These are phyloP conservation scores for Microcebus lehilahytsara DNA, from an alignment of 2,113 vertebrate genomes.

Conservation along the genomic window DNA sequence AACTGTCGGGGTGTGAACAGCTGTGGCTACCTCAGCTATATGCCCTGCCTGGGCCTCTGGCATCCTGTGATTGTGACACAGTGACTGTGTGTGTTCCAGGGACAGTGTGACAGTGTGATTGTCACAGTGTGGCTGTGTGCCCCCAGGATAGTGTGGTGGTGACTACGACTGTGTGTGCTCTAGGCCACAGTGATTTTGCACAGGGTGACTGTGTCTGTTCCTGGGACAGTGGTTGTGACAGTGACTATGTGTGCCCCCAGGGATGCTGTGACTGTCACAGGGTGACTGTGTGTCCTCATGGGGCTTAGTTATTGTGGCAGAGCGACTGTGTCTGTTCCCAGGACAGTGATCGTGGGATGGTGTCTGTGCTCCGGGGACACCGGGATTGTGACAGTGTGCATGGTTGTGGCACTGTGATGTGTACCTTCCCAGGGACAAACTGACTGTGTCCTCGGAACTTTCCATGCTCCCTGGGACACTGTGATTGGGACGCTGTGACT, in stretches of 20 bases:
- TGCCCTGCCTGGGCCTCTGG: not conserved
- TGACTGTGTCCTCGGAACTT: not conserved
- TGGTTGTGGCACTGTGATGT: not conserved
- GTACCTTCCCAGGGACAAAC: not conserved
- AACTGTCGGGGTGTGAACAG: not conserved
- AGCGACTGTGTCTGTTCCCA: not conserved
- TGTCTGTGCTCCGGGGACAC: not conserved
- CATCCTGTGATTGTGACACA: not conserved
- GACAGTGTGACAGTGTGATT: not conserved
- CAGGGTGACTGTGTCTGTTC: not conserved
- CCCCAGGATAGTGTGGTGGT: not conserved
- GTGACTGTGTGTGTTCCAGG: not conserved
- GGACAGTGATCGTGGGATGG: not conserved
- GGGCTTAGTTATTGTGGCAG: not conserved
- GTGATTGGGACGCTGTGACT: not conserved
- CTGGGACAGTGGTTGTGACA: not conserved
- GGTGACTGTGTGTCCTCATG: too few relatives aligned
- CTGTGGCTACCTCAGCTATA: not conserved
- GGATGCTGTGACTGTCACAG: not conserved
- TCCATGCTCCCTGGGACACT: not conserved
- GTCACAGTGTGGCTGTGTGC: not conserved
- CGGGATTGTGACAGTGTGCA: not conserved
- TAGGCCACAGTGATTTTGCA: not conserved
- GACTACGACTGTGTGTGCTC: not conserved
- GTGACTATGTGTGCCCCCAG: not conserved